These are phyloP conservation scores for Ceratosolen fusciceps DNA, from an alignment of 1,140 invertebrate genomes.

Conservation along the genomic window DNA sequence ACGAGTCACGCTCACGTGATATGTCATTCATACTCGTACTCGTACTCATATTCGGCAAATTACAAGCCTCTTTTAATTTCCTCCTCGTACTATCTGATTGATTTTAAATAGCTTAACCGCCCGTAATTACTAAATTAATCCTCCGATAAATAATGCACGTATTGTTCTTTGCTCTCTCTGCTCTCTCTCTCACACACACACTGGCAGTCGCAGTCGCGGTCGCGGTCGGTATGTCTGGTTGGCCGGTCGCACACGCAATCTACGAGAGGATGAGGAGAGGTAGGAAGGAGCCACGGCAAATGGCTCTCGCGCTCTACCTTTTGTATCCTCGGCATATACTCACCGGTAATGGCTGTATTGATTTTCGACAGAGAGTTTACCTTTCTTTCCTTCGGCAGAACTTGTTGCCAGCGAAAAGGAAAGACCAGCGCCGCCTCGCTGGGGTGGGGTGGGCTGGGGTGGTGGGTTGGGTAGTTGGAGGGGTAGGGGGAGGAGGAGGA, in stretches of 20 bases:
- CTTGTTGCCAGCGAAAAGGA: background rate
- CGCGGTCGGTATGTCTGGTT: too few species aligned
- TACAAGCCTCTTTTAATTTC: background rate
- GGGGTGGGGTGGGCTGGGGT: background rate
- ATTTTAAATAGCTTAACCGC: background rate
- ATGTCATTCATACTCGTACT: background rate
- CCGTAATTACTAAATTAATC: background rate
- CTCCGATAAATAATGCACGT: too few species aligned
- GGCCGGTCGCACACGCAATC: too few species aligned
- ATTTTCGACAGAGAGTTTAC: background rate
- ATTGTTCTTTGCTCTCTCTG: too few species aligned
- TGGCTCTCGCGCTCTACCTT: background rate
- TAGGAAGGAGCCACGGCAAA: background rate
- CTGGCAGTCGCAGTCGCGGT: too few species aligned
- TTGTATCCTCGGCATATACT: background rate
- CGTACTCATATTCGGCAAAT: background rate
- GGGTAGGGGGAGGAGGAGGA: background rate
- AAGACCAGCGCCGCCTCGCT: too few species aligned
- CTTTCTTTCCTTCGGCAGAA: background rate
- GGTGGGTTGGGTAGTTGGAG: background rate
- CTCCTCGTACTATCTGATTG: background rate
- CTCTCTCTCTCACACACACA: too few species aligned
- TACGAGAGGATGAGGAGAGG: background rate
- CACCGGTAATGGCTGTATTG: background rate
- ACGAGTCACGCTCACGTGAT: background rate